Evolutionary conservation across 2,113 vertebrate species (phyloP).

Genomic region (Natator depressus): DNA sequence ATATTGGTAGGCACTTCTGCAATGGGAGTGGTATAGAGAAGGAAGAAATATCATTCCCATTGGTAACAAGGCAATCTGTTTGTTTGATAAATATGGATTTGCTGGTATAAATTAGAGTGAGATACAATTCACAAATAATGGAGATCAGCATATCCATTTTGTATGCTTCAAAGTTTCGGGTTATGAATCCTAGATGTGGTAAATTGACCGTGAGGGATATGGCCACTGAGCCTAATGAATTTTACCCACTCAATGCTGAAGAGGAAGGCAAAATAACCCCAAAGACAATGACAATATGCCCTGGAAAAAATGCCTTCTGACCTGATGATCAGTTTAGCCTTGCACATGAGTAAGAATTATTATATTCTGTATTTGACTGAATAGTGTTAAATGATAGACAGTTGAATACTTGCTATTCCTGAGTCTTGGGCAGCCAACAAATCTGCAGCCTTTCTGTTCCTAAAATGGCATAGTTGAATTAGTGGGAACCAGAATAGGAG

Average conservation of each 20-base stretch:
- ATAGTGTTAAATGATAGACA: background rate
- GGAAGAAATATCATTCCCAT: background rate
- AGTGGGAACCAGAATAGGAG: background rate
- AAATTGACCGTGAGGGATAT: background rate
- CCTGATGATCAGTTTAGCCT: background rate
- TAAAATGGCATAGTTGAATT: rapidly evolving
- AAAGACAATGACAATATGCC: background rate
- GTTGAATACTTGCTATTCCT: background rate
- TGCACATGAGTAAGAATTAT: background rate
- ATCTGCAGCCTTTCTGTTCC: background rate
- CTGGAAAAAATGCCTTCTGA: background rate
- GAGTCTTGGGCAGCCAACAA: background rate
- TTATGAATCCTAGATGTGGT: background rate
- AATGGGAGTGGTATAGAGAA: background rate
- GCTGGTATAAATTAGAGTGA: background rate
- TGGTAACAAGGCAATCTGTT: background rate
- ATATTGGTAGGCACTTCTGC: background rate
- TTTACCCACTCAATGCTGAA: background rate
- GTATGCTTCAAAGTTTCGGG: background rate
- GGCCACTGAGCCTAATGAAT: background rate
- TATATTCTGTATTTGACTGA: background rate
- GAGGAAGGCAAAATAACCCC: background rate
- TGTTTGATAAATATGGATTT: background rate
- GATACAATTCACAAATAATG: background rate
- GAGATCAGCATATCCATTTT: background rate